Base-by-base conservation (phyloP, 1,140 invertebrate genomes). In the Heliothis virescens region DNA sequence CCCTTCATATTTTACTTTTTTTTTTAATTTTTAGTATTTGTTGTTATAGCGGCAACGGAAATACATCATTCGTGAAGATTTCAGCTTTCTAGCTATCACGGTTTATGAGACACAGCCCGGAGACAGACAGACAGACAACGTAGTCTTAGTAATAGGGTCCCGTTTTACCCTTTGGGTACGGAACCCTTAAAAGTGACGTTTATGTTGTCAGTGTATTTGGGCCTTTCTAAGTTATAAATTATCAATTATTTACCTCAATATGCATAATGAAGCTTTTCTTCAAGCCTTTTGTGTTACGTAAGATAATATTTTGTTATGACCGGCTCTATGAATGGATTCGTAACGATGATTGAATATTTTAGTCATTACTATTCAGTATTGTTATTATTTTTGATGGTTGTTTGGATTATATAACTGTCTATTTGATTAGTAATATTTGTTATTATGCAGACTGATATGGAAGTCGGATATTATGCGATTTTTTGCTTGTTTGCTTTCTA, bases 321-420 rank as follows among this genome's bases (percentile, higher is more conserved):
- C 41, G 16, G 12, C 53, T n/a, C 0, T 47, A 71, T 71, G 21
- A 71, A 71, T 71, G 67, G 26, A 71, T 13, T 15, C 13, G 21
- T 18, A 71, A 71, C 67, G 67, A 71, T 53, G 67, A 71, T 71
- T 21, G 48, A 71, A 50, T 1, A 71, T 71, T 71, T 52, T 7
- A 3, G 18, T 71, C 52, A 71, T 53, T 71, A 53, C 48, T 52
- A 29, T 71, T 71, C 48, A 53, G 5, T n/a, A 53, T 53, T 53
- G 34, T 41, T 41, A 41, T 59, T 10, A 59, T 52, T 26, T 71
- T 50, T 53, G 52, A n/a, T 53, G 48, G 21, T 52, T 63, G 13
- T 47, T 29, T 71, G 5, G 4, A 16, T 71, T 71, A 71, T 13
- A 26, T 71, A 71, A 71, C 47, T 69, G 18, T 16, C 18, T 71